Evolutionary conservation across 1,140 invertebrate species (phyloP), one percentile per base, ranked within the genome.

Genomic region (Geopemphigus sp.): DNA sequence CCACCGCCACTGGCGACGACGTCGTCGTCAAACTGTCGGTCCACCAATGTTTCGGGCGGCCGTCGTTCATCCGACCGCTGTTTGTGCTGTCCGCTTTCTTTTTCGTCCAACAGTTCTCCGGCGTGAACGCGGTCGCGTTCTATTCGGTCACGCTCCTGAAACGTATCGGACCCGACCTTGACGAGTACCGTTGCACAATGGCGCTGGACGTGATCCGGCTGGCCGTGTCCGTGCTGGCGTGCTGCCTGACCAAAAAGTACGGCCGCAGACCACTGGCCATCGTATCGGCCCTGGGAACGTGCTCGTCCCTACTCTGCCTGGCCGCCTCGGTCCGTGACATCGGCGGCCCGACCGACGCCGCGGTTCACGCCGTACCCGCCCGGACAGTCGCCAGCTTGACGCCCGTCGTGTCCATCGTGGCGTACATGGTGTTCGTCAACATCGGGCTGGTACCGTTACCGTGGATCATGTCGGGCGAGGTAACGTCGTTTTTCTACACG

Each of bases 71-170:
- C 84, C 90, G 88, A 81, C 90, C 90, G 5, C 83, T 91, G n/a
- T 81, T 87, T 2, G 88, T 91, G 14, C 87, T 90, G 83, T 86
- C 87, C 15, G 81, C 88, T 24, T 88, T 90, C 81, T 91, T 91
- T 82, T 84, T 90, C 54, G 88, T 88, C 0, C 87, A 87, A 78
- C 90, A 91, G 82, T 90, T 90, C 80, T 87, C 88, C 15, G 91
- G 91, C 0, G 86, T 90, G 0, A 91, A 93, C 83, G 91, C 90
- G 1, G 87, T 94, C 1, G 89, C 89, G 63, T 94, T 92, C 84
- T 93, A 93, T 84, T 90, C 91, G 0, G 90, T 92, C 1, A 83
- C 22, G 53, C 81, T 70, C 82, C 88, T 89, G 83, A 85, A 87
- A 74, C 86, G 89, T 53, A 86, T 88, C 5, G 84, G 89, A 3